Evolutionary conservation across 2,797 vertebrate species (phyloP).

Genomic region (Cyclura pinguis): DNA sequence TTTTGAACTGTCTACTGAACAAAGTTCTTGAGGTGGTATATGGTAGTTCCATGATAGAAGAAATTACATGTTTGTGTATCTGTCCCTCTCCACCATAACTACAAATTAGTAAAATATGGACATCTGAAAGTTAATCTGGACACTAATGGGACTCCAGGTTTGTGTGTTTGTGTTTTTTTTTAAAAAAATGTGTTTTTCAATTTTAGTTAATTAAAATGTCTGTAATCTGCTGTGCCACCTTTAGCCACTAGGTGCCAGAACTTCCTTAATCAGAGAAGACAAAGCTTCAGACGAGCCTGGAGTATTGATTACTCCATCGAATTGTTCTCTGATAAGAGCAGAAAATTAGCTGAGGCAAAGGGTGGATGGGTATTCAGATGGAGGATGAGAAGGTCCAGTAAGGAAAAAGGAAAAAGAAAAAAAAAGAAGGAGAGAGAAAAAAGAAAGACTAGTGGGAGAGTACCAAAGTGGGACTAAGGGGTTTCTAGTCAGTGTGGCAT

Average conservation of each 20-base stretch:
- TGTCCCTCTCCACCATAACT: neutral
- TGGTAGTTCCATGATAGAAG: too few relatives aligned
- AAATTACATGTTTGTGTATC: neutral
- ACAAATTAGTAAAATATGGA: neutral
- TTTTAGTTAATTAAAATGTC: neutral
- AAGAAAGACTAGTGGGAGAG: too few relatives aligned
- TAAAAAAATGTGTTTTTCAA: neutral
- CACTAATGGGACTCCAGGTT: neutral
- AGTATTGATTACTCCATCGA: neutral
- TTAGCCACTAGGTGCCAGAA: neutral
- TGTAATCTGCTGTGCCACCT: neutral
- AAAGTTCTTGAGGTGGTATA: neutral
- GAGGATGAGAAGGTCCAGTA: too few relatives aligned
- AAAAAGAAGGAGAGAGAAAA: too few relatives aligned
- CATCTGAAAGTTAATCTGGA: neutral
- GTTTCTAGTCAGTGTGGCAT: too few relatives aligned
- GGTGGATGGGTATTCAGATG: too few relatives aligned
- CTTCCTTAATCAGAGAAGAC: neutral
- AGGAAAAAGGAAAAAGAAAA: too few relatives aligned
- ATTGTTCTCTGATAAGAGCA: neutral
- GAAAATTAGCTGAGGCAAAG: too few relatives aligned
- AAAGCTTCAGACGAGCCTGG: neutral
- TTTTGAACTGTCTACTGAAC: neutral
- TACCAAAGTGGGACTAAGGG: too few relatives aligned
- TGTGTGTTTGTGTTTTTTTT: neutral